Percentiles rank a stretch among this genome's conserved stretches.
These are phyloP conservation scores for Halocaridina rubra DNA, from an alignment of 2,888 invertebrate species.

Conservation along the genomic window DNA sequence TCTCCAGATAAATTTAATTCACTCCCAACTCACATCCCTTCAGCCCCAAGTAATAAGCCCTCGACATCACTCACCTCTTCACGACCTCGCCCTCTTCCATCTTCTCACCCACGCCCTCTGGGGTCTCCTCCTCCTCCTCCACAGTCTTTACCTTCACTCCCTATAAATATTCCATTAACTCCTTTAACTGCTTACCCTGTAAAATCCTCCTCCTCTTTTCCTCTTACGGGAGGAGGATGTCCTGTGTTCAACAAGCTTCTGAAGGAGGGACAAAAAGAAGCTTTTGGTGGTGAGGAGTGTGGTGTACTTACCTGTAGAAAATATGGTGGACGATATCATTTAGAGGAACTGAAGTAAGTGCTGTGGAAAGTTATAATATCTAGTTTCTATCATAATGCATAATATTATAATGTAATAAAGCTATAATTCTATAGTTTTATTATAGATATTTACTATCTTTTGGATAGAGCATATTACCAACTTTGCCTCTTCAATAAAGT, in stretches of 20 bases:
- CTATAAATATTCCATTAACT: neutral
- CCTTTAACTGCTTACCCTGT: neutral
- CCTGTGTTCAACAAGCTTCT: neutral
- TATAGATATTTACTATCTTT: too few species aligned
- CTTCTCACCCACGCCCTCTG: too few species aligned
- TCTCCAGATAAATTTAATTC: too few species aligned
- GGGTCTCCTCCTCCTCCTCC: neutral
- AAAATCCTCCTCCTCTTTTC: neutral
- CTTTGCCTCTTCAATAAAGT: too few species aligned
- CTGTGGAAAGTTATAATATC: too few species aligned
- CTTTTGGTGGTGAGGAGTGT: neutral
- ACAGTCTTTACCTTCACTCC: too few species aligned
- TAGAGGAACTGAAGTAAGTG: neutral
- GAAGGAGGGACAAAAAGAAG: neutral
- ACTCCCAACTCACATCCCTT: neutral
- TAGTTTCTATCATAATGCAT: too few species aligned
- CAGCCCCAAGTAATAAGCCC: neutral
- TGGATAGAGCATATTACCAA: too few species aligned
- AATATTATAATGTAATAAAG: too few species aligned
- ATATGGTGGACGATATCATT: neutral
- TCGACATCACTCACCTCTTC: neutral
- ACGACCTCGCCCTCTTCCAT: neutral
- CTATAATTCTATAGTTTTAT: too few species aligned
- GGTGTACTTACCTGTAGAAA: neutral
- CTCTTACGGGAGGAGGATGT: neutral